Evolutionary conservation across 2,888 invertebrate genomes (phyloP), one percentile per base, ranked within the genome.

Genomic region (Balanococcus diminutus): DNA sequence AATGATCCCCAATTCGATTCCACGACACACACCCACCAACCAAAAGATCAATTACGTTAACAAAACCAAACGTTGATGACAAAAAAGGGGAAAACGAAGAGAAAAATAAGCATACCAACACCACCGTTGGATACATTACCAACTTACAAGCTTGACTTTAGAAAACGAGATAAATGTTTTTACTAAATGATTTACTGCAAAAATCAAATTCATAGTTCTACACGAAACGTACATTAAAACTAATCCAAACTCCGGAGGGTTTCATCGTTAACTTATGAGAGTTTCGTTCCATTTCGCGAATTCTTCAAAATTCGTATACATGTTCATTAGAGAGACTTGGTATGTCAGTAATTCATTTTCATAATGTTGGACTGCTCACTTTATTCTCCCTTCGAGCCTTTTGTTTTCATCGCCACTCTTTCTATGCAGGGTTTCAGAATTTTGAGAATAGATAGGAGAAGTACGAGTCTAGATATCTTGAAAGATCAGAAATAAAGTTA

Each of bases 261-360:
- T 67, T 67, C 67, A 28, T 67, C 67, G 67, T 67, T 67, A 67
- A 67, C 67, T 67, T 67, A 67, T 67, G 67, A 67, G 67, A 67
- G 67, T 28, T 67, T 67, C 67, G 28, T 67, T 67, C 28, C 67
- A 16, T 67, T 56, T 56, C 56, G 31, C 67, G 67, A 67, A 67
- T 67, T 67, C 67, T 67, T 67, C 67, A 67, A 67, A 16, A 67
- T 67, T 67, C 67, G 16, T 67, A 67, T 67, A 67, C 67, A 67
- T 16, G 28, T 67, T 67, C 67, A 67, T 67, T 67, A 67, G 28
- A 14, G 28, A 67, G 28, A 67, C 28, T 67, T 28, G 8, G 28
- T 11, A 61, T n/a, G n/a, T n/a, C 4, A 61, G 67, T 67, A 67
- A 67, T 67, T 67, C 28, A 67, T 67, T 67, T 67, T 67, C 67